Percentiles rank a stretch among this genome's conserved stretches.
phyloP scores from a whole-genome alignment of 2,888 invertebrate genomes.

The Cabera pusaria region DNA sequence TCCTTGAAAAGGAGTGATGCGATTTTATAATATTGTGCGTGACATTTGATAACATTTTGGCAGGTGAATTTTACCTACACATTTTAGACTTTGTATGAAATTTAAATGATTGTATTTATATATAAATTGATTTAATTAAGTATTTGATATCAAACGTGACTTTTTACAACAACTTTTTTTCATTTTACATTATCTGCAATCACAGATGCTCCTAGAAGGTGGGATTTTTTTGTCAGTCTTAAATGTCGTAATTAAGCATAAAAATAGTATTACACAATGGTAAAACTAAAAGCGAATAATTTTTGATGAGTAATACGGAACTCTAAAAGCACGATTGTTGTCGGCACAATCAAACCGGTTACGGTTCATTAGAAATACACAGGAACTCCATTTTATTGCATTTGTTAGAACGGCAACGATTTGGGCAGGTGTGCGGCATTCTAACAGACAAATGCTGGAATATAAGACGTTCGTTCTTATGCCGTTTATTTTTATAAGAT shows the following conservation, averaged over 20 bases:
- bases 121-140: too few relatives aligned
- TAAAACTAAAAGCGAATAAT: slow-evolving; percentile 12
- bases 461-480: slow-evolving; percentile 8
- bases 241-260: slow-evolving; percentile 8
- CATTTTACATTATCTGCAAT: too few relatives aligned
- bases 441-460: slow-evolving; percentile 5
- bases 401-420: slow-evolving; percentile 20
- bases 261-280: slow-evolving; percentile 3
- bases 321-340: slow-evolving; percentile 19
- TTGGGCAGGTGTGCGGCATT: slow-evolving; percentile 21
- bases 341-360: slow-evolving; percentile 23
- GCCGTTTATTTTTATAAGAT: slow-evolving; percentile 3
- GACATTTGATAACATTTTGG: too few relatives aligned
- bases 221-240: too few relatives aligned
- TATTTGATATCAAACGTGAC: too few relatives aligned
- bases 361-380: slow-evolving; percentile 25
- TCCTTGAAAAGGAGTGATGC: too few relatives aligned
- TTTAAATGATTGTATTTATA: too few relatives aligned
- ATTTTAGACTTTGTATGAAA: too few relatives aligned
- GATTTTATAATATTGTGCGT: too few relatives aligned
- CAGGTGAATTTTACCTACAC: too few relatives aligned
- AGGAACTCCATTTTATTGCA: slow-evolving; percentile 28
- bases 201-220: too few relatives aligned
- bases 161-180: too few relatives aligned
- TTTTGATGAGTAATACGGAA: slow-evolving; percentile 25